Percentiles rank a stretch among this genome's conserved stretches.
Evolutionary conservation across 2,113 vertebrate genomes (phyloP).

Genomic region (Carassius auratus): DNA sequence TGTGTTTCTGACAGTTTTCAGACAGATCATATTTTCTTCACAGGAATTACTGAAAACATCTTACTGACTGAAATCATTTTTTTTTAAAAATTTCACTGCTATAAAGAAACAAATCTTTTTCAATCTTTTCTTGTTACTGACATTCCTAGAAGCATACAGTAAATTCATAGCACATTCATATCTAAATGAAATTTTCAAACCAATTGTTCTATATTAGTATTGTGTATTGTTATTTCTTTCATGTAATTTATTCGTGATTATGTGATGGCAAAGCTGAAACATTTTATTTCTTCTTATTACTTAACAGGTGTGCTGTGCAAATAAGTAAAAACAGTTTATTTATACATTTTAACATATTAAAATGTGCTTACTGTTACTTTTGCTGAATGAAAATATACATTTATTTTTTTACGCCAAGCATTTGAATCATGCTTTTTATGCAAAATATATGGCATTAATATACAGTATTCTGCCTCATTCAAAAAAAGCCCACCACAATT

Average conservation of each 20-base stretch:
- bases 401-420: no score
- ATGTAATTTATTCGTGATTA: no score
- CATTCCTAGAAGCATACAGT: not conserved
- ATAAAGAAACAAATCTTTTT: not conserved
- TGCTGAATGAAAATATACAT: not conserved
- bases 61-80: not conserved
- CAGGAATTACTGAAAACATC: not conserved
- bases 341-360: not conserved
- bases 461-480: not conserved
- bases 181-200: not conserved
- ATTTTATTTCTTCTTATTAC: no score
- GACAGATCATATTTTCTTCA: constrained; percentile 17
- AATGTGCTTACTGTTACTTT: not conserved
- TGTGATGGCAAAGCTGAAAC: no score
- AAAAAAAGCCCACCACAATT: not conserved
- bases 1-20: not conserved
- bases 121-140: not conserved
- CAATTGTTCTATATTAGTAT: not conserved
- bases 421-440: not conserved
- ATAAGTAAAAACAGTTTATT: no score
- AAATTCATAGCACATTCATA: not conserved
- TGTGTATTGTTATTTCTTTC: no score
- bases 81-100: not conserved
- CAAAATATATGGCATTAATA: not conserved
- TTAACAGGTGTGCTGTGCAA: no score